Base-by-base conservation (phyloP, 2,888 invertebrate genomes). In the Petrophora chlorosata region DNA sequence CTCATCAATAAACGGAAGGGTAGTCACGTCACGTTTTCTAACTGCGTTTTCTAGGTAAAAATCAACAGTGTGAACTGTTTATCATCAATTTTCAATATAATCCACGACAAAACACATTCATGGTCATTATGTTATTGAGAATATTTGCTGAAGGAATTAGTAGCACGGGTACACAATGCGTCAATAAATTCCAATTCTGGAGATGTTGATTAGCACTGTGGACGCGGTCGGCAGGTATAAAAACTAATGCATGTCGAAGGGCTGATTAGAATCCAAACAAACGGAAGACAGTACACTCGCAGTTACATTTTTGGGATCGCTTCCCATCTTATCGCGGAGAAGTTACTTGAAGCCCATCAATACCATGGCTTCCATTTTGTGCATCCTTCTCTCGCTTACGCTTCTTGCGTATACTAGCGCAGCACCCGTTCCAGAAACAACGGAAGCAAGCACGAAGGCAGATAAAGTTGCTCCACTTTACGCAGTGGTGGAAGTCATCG, bases 71-170 rank as follows among this genome's bases (percentile, higher is more conserved):
- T 64, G 71, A 70, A 73, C 69, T 63, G 61, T 70, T 70, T 67
- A 57, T 72, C 68, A 72, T 65, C 62, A 54, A 53, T 71, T 73
- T 74, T 70, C 70, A 70, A 68, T 63, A 68, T 67, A 75, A 67
- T 70, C 63, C 67, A 71, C 63, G 80, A 78, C 77, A 83, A 79
- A 75, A 67, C 67, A 74, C 59, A 79, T 73, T 82, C 89, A 89
- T 73, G 86, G 89, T 65, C 87, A 79, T 79, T 76, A 79, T 79
- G 79, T 76, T 85, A 84, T 88, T 85, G 85, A 81, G 71, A 73
- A 67, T 83, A 81, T 88, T 85, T 78, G 64, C 68, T 62, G 48
- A 61, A 57, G 38, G 23, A 29, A 76, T 89, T 87, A 85, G 58
- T 79, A 63, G 50, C 54, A 35, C 59, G 41, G 46, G 51, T 49